Evolutionary conservation across 2,797 vertebrate genomes (phyloP).

Genomic region (Thaleichthys pacificus): DNA sequence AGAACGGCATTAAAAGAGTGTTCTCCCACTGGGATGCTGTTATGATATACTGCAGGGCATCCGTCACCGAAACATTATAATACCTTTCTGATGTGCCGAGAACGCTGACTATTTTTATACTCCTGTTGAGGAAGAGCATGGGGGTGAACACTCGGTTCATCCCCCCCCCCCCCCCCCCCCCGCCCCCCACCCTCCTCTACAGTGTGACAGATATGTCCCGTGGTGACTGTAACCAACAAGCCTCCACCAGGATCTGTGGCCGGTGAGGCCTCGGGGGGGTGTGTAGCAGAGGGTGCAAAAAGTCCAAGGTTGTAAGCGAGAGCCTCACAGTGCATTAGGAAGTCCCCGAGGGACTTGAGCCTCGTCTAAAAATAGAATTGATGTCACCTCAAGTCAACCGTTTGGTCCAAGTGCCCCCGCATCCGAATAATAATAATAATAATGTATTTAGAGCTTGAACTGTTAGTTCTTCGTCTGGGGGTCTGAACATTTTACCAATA

Average conservation of each 20-base stretch:
- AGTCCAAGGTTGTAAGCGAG: slow-evolving; percentile 30
- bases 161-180: too few relatives aligned
- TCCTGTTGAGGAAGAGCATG: slow-evolving; percentile 22
- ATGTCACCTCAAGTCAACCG: neutral
- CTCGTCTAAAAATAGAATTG: slow-evolving; percentile 33
- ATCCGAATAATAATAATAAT: neutral
- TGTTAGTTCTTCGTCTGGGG: neutral
- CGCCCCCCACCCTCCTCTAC: neutral
- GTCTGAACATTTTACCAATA: neutral
- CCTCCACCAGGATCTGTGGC: slow-evolving; percentile 25
- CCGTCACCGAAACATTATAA: slow-evolving; percentile 37
- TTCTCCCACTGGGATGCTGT: slow-evolving; percentile 24
- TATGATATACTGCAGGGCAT: slow-evolving; percentile 35
- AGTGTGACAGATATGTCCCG: slow-evolving; percentile 36
- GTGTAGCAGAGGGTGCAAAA: slow-evolving; percentile 10
- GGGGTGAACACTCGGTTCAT: too few relatives aligned
- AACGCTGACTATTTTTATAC: slow-evolving; percentile 9
- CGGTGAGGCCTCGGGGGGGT: slow-evolving; percentile 36
- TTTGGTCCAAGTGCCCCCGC: neutral
- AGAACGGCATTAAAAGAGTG: slow-evolving; percentile 36
- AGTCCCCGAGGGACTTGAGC: slow-evolving; percentile 34
- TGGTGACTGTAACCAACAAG: slow-evolving; percentile 29
- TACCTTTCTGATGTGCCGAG: slow-evolving; percentile 15
- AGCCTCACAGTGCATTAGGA: slow-evolving; percentile 11
- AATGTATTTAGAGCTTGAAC: neutral